Base-by-base conservation (phyloP, 2,113 vertebrate genomes). In the Vicugna pacos region DNA sequence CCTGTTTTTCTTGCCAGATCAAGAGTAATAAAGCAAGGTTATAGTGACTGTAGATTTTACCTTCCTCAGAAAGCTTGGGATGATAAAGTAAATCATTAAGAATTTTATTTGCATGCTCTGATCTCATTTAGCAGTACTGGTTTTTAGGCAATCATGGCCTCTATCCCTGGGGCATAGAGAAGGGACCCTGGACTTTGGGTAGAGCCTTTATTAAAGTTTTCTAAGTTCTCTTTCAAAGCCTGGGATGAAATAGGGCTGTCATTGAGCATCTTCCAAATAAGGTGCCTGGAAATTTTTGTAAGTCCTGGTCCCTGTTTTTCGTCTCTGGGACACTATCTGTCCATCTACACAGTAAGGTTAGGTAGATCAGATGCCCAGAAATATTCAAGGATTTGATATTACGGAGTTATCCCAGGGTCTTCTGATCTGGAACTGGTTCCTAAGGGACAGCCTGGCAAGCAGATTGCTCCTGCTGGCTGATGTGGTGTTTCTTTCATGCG, bases 21-120 rank as follows among this genome's bases (percentile, higher is more conserved):
- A 95, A 90, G 19, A 35, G 28, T 70, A 82, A 24, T 84, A 32
- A 96, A 83, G 12, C 35, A 54, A 94, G 75, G 15, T 20, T 56
- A 42, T 26, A 15, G 17, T 65, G 48, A 89, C 20, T 91, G 5
- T 73, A 91, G 24, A 46, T 24, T 83, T 79, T 50, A 38, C 15
- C 28, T 70, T 83, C 8, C 42, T 93, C 14, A 69, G 22, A 67
- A 94, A 42, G 19, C 72, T 88, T 83, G 32, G 13, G 35, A 42
- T 83, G 50, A 26, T 69, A 50, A 84, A n/a, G 9, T 67, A 16
- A 73, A 35, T 20, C 24, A 42, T n/a, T 54, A 67, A 87, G n/a
- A 60, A 84, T 75, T 95, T 75, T 81, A 81, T 64, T 93, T 83
- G 12, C 30, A 17, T 93, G 17, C 19, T 62, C 35, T 56, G 8